These are phyloP conservation scores for Lerema accius DNA, from an alignment of 1,140 invertebrate genomes.

Conservation along the genomic window DNA sequence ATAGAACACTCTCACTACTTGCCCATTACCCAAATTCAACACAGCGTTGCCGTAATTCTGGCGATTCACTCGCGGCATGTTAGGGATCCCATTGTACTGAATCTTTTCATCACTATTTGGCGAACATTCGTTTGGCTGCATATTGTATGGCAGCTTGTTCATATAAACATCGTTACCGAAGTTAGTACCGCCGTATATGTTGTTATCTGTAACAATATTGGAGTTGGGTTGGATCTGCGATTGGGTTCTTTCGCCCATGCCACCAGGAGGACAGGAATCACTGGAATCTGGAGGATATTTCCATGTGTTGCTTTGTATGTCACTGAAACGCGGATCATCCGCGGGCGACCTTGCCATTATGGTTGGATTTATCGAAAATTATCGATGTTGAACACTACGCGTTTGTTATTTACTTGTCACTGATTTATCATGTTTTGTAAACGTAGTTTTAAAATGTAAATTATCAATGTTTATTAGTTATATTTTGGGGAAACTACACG, in stretches of 20 bases:
- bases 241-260: slow-evolving; percentile 59
- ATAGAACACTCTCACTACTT: slow-evolving; percentile 70
- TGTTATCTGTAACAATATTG: slow-evolving; percentile 57
- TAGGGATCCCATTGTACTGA: slow-evolving; percentile 55
- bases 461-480: slow-evolving; percentile 31
- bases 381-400: slow-evolving; percentile 37
- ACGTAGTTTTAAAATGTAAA: neutral
- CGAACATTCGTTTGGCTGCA: slow-evolving; percentile 52
- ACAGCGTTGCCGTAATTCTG: slow-evolving; percentile 74
- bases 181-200: slow-evolving; percentile 61
- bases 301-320: slow-evolving; percentile 70
- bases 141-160: slow-evolving; percentile 62
- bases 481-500: slow-evolving; percentile 65
- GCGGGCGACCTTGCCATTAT: slow-evolving; percentile 79
- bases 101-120: slow-evolving; percentile 61
- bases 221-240: slow-evolving; percentile 50
- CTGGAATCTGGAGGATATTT: slow-evolving; percentile 67
- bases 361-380: slow-evolving; percentile 51
- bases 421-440: slow-evolving; percentile 62
- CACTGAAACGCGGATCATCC: slow-evolving; percentile 73
- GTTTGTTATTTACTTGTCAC: slow-evolving; percentile 43
- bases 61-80: slow-evolving; percentile 51
- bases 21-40: slow-evolving; percentile 75
- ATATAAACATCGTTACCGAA: slow-evolving; percentile 67
- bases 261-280: slow-evolving; percentile 63